A percentile compares a stretch with the other conserved stretches of the same genome.
Evolutionary conservation across 2,888 invertebrate species (phyloP).

Genomic region (Drosophila mercatorum): DNA sequence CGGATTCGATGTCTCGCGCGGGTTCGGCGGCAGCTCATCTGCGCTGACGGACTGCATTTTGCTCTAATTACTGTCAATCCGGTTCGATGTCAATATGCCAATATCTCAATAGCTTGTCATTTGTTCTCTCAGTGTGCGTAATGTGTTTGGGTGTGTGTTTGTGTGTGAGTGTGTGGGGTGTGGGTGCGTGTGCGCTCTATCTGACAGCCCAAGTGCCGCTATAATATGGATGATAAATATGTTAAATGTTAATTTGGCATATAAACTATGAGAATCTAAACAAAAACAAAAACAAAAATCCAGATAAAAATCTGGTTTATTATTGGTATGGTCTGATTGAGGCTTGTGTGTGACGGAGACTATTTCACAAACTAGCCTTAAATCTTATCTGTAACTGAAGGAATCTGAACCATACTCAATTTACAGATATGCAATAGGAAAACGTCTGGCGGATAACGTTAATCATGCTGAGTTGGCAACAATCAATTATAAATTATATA

Average conservation of each 20-base stretch:
- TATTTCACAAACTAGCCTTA: conserved; percentile 4
- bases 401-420: conserved; percentile 1
- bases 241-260: conserved; percentile 8
- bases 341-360: not conserved
- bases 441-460: not conserved
- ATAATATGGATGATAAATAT: conserved; percentile 26
- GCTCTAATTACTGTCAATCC: conserved; percentile 41
- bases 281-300: not conserved
- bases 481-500: not conserved
- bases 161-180: not conserved
- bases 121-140: conserved; percentile 31
- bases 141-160: not conserved
- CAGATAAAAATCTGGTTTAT: conserved; percentile 3
- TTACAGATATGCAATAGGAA: conserved; percentile 14
- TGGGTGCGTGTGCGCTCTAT: not conserved
- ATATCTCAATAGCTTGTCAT: conserved; percentile 52
- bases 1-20: conserved; percentile 86
- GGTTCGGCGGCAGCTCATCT: conserved; percentile 86
- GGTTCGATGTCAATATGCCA: conserved; percentile 30
- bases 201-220: conserved; percentile 51
- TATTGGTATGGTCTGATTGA: not conserved
- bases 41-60: conserved; percentile 84
- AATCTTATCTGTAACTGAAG: conserved; percentile 6
- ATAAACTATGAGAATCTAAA: not conserved
- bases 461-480: conserved; percentile 38